Evolutionary conservation across 2,797 vertebrate genomes (phyloP).

Genomic region (Sternotherus odoratus): DNA sequence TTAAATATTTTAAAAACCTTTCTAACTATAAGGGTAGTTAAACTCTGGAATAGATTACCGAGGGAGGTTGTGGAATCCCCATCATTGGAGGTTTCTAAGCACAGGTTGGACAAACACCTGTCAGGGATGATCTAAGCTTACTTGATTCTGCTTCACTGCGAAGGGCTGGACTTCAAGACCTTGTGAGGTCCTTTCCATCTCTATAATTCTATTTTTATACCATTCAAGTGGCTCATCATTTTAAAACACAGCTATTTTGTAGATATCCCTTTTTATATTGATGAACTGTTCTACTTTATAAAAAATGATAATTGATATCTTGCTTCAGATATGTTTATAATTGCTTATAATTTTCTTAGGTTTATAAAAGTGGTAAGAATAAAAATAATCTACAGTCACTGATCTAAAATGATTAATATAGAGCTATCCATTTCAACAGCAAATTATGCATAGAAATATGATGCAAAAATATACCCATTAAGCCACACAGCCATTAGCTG

Average conservation of each 20-base stretch:
- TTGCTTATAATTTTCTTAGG: neutral
- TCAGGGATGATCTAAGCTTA: neutral
- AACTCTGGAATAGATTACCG: neutral
- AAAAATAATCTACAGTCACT: neutral
- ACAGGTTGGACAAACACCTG: neutral
- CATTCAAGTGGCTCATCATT: neutral
- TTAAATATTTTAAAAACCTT: neutral
- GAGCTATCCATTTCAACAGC: neutral
- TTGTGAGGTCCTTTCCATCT: neutral
- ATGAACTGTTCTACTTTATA: neutral
- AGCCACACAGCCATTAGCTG: neutral
- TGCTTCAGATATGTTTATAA: neutral
- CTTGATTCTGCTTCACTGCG: neutral
- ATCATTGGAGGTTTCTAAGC: neutral
- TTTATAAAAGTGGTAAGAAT: neutral
- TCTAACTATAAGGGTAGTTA: neutral
- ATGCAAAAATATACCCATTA: neutral
- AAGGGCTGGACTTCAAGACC: neutral
- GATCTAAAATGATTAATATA: neutral
- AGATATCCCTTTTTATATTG: neutral
- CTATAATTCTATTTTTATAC: neutral
- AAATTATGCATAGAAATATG: neutral
- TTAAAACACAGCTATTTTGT: neutral
- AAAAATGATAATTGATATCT: neutral
- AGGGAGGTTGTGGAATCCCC: neutral